These are phyloP conservation scores for Psylliodes chrysocephalus DNA, from an alignment of 2,888 invertebrate genomes.

Conservation along the genomic window DNA sequence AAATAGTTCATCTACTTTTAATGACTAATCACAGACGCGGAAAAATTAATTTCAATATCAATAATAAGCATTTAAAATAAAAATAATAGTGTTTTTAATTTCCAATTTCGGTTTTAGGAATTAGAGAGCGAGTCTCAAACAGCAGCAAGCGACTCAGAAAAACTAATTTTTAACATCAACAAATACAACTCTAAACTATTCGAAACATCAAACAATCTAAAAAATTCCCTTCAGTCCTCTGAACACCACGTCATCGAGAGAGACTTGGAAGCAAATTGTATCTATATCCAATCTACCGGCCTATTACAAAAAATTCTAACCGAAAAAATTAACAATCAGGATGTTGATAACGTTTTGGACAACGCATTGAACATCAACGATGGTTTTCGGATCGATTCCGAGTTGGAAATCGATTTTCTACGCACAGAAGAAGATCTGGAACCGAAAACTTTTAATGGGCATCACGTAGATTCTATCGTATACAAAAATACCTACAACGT, in stretches of 20 bases:
- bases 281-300: slow-evolving; percentile 48
- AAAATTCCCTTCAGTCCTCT: slow-evolving; percentile 23
- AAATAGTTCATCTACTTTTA: too few relatives aligned
- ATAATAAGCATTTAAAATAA: too few relatives aligned
- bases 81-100: background rate
- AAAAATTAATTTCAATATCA: too few relatives aligned
- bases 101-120: slow-evolving; percentile 3
- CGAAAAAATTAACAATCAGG: slow-evolving; percentile 51
- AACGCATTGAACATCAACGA: slow-evolving; percentile 52
- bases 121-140: slow-evolving; percentile 11
- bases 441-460: slow-evolving; percentile 54
- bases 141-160: background rate
- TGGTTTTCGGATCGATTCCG: slow-evolving; percentile 49
- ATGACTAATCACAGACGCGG: too few relatives aligned
- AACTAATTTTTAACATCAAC: background rate
- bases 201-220: slow-evolving; percentile 16
- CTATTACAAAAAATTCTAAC: slow-evolving; percentile 50
- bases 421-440: slow-evolving; percentile 50
- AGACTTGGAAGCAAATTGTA: slow-evolving; percentile 49
- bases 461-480: slow-evolving; percentile 49
- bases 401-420: slow-evolving; percentile 47
- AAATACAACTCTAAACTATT: slow-evolving; percentile 6
- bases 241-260: slow-evolving; percentile 42
- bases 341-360: slow-evolving; percentile 49
- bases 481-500: slow-evolving; percentile 46